These are phyloP conservation scores for Chiridota heheva DNA, from an alignment of 35 echinoderm and acorn worm species.

Conservation along the genomic window DNA sequence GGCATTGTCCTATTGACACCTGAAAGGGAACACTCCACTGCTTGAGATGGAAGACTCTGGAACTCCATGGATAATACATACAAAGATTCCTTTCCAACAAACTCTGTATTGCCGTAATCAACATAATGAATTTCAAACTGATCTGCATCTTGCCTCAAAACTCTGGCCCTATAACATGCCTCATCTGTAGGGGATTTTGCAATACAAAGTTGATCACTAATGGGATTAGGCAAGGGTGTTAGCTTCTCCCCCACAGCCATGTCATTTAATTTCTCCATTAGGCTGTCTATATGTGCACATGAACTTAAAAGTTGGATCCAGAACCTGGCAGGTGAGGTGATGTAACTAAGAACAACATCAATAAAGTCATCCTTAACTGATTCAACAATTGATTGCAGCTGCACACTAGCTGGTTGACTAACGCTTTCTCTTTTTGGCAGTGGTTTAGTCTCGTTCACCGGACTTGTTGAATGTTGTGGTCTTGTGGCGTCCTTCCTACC, in stretches of 20 bases:
- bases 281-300: slow-evolving; percentile 23
- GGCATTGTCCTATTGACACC: slow-evolving; percentile 16
- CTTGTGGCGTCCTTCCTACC: neutral
- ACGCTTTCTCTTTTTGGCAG: too few relatives aligned
- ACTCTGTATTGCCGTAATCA: slow-evolving; percentile 79
- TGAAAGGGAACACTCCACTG: slow-evolving; percentile 64
- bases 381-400: too few relatives aligned
- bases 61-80: slow-evolving; percentile 23
- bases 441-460: too few relatives aligned
- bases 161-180: slow-evolving; percentile 73
- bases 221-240: neutral
- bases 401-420: too few relatives aligned
- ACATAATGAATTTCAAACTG: slow-evolving; percentile 60
- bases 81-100: slow-evolving; percentile 16
- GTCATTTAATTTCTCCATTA: slow-evolving; percentile 21
- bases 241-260: slow-evolving; percentile 19
- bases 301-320: slow-evolving; percentile 7
- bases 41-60: slow-evolving; percentile 50
- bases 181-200: slow-evolving; percentile 66
- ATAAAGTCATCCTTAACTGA: slow-evolving; percentile 23
- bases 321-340: slow-evolving; percentile 26
- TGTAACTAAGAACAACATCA: slow-evolving; percentile 14
- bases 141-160: slow-evolving; percentile 26
- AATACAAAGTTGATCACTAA: slow-evolving; percentile 43
- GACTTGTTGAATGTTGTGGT: slow-evolving; percentile 5